A percentile compares a stretch with the other conserved stretches of the same genome.
These are phyloP conservation scores for Epirrhoe alternata DNA, from an alignment of 2,888 invertebrate genomes.

Conservation along the genomic window DNA sequence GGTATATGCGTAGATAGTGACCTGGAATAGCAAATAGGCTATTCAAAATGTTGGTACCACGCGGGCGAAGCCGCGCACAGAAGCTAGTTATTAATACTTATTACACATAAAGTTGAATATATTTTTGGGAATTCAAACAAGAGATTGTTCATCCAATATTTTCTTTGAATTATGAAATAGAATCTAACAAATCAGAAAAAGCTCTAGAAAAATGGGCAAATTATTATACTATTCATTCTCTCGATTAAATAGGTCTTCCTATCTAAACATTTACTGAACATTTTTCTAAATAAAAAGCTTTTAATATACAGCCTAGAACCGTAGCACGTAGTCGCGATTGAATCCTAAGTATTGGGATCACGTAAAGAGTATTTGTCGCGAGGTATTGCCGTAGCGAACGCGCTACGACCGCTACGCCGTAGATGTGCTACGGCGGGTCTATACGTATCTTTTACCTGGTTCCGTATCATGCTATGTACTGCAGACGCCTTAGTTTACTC, in stretches of 20 bases:
- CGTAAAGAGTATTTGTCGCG: not conserved
- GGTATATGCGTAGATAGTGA: too few relatives aligned
- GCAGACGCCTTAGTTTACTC: too few relatives aligned
- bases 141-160: slow-evolving; percentile 23
- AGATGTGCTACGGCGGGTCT: not conserved
- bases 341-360: not conserved
- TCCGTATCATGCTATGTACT: too few relatives aligned
- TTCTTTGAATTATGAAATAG: slow-evolving; percentile 21
- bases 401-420: not conserved
- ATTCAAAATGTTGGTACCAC: too few relatives aligned
- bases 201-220: not conserved
- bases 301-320: not conserved
- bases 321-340: not conserved
- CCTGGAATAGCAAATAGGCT: too few relatives aligned
- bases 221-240: not conserved
- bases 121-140: slow-evolving; percentile 2
- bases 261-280: not conserved
- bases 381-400: not conserved
- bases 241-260: not conserved
- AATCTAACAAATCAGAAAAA: slow-evolving; percentile 23
- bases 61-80: too few relatives aligned
- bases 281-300: not conserved
- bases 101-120: slow-evolving; percentile 1
- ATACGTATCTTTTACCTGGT: not conserved
- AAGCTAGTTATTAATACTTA: too few relatives aligned